Evolutionary conservation across 1,140 invertebrate species (phyloP).

Genomic region (Ostrea edulis): DNA sequence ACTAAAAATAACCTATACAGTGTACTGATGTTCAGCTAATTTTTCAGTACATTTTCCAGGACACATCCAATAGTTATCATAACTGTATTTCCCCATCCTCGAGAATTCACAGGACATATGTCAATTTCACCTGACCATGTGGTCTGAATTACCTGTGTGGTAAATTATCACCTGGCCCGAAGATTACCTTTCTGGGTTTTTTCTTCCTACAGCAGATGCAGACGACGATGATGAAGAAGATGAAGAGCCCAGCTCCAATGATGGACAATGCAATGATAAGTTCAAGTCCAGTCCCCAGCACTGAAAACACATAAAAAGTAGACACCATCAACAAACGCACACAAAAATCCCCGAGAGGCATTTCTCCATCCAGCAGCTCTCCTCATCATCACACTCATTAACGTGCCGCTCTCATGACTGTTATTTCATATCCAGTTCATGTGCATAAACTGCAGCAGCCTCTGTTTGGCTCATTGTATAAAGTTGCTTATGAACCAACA

Average conservation of each 20-base stretch:
- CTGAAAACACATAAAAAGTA: constrained; percentile 21
- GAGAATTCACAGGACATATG: too few species aligned
- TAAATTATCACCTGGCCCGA: too few species aligned
- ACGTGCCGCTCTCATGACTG: constrained; percentile 15
- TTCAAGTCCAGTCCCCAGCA: constrained; percentile 25
- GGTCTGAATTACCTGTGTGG: too few species aligned
- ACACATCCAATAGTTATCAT: too few species aligned
- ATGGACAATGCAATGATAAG: neutral
- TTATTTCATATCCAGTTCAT: neutral
- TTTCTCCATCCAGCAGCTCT: neutral
- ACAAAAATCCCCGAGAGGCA: constrained; percentile 29
- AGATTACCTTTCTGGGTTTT: neutral
- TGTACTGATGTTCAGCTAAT: too few species aligned
- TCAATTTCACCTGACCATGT: too few species aligned
- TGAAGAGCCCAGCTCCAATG: neutral
- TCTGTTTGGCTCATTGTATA: neutral
- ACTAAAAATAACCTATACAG: neutral
- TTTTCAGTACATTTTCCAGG: too few species aligned
- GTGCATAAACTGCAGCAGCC: neutral
- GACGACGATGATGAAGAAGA: neutral
- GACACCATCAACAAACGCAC: constrained; percentile 14
- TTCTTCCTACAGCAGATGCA: neutral
- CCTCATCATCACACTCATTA: constrained; percentile 28
- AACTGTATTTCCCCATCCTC: too few species aligned
- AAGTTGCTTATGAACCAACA: neutral